Evolutionary conservation across 2,113 vertebrate genomes (phyloP).

Genomic region (Saccopteryx leptura): DNA sequence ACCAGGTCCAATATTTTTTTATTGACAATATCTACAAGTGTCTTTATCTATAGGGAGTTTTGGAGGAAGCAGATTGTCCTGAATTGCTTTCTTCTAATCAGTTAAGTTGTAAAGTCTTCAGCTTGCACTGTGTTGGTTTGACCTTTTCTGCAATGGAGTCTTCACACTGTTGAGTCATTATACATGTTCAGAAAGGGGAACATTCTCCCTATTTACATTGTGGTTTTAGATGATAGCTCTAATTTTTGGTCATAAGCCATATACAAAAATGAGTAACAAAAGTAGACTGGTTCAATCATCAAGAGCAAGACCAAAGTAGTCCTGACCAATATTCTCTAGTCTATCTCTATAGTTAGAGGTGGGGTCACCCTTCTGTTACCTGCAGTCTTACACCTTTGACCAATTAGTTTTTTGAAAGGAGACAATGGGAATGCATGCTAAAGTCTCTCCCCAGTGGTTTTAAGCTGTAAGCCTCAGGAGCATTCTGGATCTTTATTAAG

Average conservation of each 20-base stretch:
- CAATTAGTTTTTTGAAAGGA: neutral
- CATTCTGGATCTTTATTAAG: neutral
- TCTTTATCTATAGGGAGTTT: neutral
- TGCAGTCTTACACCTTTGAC: neutral
- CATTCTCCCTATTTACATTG: neutral
- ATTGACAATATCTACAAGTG: neutral
- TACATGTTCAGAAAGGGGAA: neutral
- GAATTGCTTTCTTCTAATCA: neutral
- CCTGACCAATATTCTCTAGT: neutral
- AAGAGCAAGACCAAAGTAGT: neutral
- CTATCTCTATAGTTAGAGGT: neutral
- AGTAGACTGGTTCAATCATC: neutral
- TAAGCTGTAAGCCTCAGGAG: neutral
- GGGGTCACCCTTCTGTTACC: neutral
- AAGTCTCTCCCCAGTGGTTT: neutral
- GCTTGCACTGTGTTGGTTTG: neutral
- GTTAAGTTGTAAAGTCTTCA: neutral
- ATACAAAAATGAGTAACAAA: neutral
- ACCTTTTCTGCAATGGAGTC: neutral
- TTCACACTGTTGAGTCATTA: neutral
- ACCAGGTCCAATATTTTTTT: neutral
- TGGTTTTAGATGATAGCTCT: neutral
- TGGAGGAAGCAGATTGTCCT: neutral
- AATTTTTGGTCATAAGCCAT: neutral
- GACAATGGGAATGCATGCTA: neutral